Conservation (phyloP, 2,888 invertebrate genomes). For the Ditula angustiorana region DNA sequence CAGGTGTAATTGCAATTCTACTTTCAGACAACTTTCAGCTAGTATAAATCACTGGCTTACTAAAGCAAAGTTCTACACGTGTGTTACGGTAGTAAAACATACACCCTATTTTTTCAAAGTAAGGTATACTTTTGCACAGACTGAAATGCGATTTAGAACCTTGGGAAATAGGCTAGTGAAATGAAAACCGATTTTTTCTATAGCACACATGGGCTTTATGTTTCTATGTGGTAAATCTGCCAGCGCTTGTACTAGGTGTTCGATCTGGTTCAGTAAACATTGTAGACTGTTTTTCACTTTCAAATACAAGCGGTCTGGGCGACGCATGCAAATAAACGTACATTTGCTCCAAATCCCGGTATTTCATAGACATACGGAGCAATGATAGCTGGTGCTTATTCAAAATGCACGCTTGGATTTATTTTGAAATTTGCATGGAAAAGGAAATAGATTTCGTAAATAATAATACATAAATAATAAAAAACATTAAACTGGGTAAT, state of each 20-base stretch:
- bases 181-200: constrained; percentile 23
- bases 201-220: constrained; percentile 22
- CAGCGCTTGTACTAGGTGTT: not conserved
- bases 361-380: not conserved
- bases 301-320: not conserved
- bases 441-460: not conserved
- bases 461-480: too few species aligned
- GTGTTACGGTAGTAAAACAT: not conserved
- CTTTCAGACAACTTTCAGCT: not conserved
- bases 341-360: not conserved
- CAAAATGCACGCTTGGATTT: not conserved
- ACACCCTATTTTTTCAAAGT: not conserved
- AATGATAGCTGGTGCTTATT: not conserved
- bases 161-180: not conserved
- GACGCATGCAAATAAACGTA: constrained; percentile 7
- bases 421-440: not conserved
- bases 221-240: constrained; percentile 26
- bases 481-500: too few species aligned
- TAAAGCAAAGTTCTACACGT: not conserved
- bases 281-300: constrained; percentile 20
- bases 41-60: not conserved
- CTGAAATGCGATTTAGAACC: not conserved
- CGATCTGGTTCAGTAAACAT: constrained; percentile 17
- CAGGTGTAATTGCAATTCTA: not conserved
- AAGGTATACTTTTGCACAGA: not conserved